Percentiles rank a stretch among this genome's conserved stretches.
Conservation (phyloP, 2,888 invertebrate genomes). For the Antheraea assamensis region DNA sequence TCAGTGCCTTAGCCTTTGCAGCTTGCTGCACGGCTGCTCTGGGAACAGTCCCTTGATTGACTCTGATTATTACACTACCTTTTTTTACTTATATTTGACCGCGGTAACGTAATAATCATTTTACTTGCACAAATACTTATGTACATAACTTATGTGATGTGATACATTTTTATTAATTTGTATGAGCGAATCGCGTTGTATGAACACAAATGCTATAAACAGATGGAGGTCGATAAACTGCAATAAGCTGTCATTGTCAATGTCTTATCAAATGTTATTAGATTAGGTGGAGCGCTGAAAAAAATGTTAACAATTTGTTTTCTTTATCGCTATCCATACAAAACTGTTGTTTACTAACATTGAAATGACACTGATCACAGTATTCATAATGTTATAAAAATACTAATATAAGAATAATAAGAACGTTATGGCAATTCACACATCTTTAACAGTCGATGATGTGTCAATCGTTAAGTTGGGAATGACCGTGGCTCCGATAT, state of each 20-base stretch:
- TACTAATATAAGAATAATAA: background rate
- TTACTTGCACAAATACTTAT: background rate
- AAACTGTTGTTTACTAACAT: conserved; percentile 14
- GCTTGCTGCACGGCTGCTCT: conserved; percentile 46
- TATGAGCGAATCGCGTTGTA: background rate
- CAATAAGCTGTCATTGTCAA: conserved; percentile 25
- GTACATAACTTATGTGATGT: background rate
- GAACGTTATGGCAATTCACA: conserved; percentile 29
- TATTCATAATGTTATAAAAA: conserved; percentile 6
- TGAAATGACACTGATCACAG: background rate
- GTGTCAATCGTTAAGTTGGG: conserved; percentile 62
- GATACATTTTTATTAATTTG: background rate
- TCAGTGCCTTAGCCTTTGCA: conserved; percentile 35
- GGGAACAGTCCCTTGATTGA: conserved; percentile 49
- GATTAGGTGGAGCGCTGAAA: conserved; percentile 10
- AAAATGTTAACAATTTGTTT: background rate
- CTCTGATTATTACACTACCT: conserved; percentile 21
- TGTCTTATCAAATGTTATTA: conserved; percentile 25
- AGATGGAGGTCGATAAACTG: conserved; percentile 24
- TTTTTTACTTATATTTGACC: conserved; percentile 21
- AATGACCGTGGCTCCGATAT: conserved; percentile 53
- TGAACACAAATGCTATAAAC: background rate
- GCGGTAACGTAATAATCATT: background rate
- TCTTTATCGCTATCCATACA: background rate
- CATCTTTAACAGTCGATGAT: conserved; percentile 33